phyloP scores from a whole-genome alignment of 2,888 invertebrate genomes.

The Cetonia aurata region DNA sequence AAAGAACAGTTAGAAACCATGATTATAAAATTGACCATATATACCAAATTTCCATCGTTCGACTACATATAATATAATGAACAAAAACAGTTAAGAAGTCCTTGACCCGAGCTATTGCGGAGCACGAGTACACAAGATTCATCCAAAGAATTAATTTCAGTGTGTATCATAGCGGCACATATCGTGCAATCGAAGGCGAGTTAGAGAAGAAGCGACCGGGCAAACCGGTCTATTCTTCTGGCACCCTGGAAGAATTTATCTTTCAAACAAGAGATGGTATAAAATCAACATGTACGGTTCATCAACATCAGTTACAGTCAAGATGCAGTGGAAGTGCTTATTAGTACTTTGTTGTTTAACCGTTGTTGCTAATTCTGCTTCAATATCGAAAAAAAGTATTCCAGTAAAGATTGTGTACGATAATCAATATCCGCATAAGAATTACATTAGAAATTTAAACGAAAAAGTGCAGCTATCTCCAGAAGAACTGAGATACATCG shows the following conservation, averaged over 20 bases:
- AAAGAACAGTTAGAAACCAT: conserved; percentile 26
- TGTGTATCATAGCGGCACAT: conserved; percentile 14
- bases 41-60: conserved; percentile 18
- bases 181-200: conserved; percentile 28
- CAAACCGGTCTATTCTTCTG: conserved; percentile 45
- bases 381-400: conserved; percentile 48
- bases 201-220: conserved; percentile 42
- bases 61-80: conserved; percentile 6
- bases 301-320: conserved; percentile 62
- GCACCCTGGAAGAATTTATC: conserved; percentile 48
- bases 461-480: conserved; percentile 58
- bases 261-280: conserved; percentile 58
- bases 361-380: conserved; percentile 53
- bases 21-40: conserved; percentile 25
- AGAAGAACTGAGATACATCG: conserved; percentile 44
- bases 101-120: conserved; percentile 40
- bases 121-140: conserved; percentile 25
- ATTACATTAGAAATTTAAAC: conserved; percentile 55
- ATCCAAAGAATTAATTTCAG: conserved; percentile 28
- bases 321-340: conserved; percentile 58
- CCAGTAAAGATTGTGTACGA: conserved; percentile 50
- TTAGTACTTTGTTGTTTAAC: conserved; percentile 54
- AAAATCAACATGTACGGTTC: conserved; percentile 62
- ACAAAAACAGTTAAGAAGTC: conserved; percentile 43
- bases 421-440: conserved; percentile 33